Base-by-base conservation (phyloP, 2,888 invertebrate genomes). In the Acrocera orbiculus region DNA sequence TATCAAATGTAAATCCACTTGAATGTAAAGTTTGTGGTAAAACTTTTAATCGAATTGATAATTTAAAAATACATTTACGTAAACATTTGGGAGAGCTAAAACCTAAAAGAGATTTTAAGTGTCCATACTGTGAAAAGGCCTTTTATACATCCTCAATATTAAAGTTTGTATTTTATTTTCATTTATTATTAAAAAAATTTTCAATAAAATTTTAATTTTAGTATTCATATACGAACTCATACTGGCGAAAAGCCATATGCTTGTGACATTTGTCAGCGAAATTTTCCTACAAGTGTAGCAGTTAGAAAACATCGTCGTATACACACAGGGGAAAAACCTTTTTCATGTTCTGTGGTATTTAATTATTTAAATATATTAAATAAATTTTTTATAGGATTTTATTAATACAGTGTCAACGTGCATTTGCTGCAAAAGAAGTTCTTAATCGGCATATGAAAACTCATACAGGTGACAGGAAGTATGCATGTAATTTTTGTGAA, bases 381-480 rank as follows among this genome's bases (percentile, higher is more conserved):
- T 30, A 3, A n/a, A 28, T 13, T 16, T 32, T 20, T 17, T 11
- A 16, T 36, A 9, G 14, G 11, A 16, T 16, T 33, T 34, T 26
- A 15, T 30, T 11, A 20, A 13, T 33, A 31, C 54, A 82, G 80
- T 86, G 85, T 47, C 68, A 69, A 24, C 76, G 76, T 53, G 69
- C 68, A 34, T 85, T 86, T 49, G 76, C 74, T 33, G 83, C 86
- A 1, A 76, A 83, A 46, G 86, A 86, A 53, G 85, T 86, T 36
- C 62, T 81, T 44, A 77, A 79, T 44, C 70, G 81, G 3, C 80
- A 81, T 52, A 67, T 75, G 47, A 64, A 76, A 43, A 76, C 75
- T 0, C 80, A 80, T 50, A 60, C 60, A 0, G 45, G 60, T 3
- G 58, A 58, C 31, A 49, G 53, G 14, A 58, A 58, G 3, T 59